A percentile compares a stretch with the other conserved stretches of the same genome.
These are phyloP conservation scores for Drosophila cardini DNA, from an alignment of 1,140 invertebrate species.

Conservation along the genomic window DNA sequence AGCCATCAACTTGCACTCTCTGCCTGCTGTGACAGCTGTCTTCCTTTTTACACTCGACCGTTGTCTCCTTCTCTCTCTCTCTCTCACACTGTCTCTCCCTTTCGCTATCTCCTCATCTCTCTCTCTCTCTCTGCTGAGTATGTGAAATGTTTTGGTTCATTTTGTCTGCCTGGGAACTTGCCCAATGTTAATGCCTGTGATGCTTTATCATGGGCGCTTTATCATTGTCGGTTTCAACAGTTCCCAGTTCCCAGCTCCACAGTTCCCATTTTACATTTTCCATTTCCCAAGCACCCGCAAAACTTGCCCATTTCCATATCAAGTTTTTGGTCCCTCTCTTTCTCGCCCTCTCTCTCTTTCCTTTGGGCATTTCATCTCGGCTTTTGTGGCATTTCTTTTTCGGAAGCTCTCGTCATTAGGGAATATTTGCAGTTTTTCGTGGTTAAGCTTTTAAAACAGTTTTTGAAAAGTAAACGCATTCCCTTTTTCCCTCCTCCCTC, in stretches of 20 bases:
- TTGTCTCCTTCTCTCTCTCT: not conserved
- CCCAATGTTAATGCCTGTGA: slow-evolving; percentile 33
- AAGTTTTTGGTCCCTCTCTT: not conserved
- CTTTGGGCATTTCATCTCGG: not conserved
- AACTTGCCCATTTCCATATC: slow-evolving; percentile 30
- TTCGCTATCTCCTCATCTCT: not conserved
- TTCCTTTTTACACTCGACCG: not conserved
- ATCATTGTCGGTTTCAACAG: slow-evolving; percentile 34
- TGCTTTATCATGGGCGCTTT: slow-evolving; percentile 46
- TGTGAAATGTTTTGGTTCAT: slow-evolving; percentile 31
- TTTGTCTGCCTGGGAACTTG: slow-evolving; percentile 12
- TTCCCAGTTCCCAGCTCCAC: slow-evolving; percentile 8
- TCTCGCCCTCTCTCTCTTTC: not conserved
- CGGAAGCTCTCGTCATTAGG: slow-evolving; percentile 67
- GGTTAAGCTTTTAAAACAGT: slow-evolving; percentile 82
- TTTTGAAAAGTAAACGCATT: slow-evolving; percentile 72
- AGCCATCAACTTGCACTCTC: slow-evolving; percentile 18
- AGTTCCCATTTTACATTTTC: not conserved
- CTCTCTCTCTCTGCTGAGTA: not conserved
- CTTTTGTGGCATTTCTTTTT: slow-evolving; percentile 41
- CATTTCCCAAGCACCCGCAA: slow-evolving; percentile 3
- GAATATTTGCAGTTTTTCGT: slow-evolving; percentile 78
- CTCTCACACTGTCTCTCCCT: not conserved
- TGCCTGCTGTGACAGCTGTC: not conserved
- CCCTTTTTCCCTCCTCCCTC: not conserved